Percentiles rank a stretch among this genome's conserved stretches.
phyloP scores from a whole-genome alignment of 2,797 vertebrate genomes.

The Limnodromus scolopaceus region DNA sequence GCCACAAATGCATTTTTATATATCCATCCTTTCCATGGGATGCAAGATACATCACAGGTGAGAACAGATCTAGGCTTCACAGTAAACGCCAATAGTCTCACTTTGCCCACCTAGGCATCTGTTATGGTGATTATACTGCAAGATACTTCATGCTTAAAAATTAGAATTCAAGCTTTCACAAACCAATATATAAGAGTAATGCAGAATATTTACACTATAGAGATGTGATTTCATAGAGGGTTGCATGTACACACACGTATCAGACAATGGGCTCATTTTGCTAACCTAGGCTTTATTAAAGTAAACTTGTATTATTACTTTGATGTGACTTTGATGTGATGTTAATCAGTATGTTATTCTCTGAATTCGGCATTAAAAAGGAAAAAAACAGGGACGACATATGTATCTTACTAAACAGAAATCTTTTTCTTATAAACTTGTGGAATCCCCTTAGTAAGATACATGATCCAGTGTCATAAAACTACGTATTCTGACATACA shows the following conservation, averaged over 20 bases:
- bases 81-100: neutral
- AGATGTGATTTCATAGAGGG: neutral
- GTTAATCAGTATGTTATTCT: constrained; percentile 16
- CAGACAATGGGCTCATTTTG: neutral
- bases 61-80: neutral
- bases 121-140: neutral
- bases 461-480: neutral
- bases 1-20: neutral
- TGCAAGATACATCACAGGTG: neutral
- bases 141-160: neutral
- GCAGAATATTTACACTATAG: neutral
- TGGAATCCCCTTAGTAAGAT: neutral
- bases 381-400: neutral
- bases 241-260: neutral
- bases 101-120: neutral
- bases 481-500: neutral
- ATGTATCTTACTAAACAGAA: constrained; percentile 12
- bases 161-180: neutral
- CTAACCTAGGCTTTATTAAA: neutral
- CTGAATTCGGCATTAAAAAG: constrained; percentile 1
- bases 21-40: neutral
- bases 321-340: neutral
- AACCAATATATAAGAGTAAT: neutral
- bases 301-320: neutral
- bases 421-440: neutral